Conservation (phyloP, 2,888 invertebrate species). For the Dioctria linearis region DNA sequence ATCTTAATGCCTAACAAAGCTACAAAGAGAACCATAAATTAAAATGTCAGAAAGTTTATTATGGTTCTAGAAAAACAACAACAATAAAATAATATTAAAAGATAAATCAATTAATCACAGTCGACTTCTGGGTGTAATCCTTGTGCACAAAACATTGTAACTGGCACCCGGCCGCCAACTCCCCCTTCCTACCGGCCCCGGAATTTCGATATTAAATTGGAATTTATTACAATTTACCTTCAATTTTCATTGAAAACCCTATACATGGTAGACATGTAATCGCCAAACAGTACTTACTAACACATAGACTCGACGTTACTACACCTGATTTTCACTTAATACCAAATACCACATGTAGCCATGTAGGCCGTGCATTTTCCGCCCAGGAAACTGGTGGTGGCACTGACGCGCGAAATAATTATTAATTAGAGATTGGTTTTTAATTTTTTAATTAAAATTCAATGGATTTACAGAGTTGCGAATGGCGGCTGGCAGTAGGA, state of each 20-base stretch:
- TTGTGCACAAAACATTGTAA: background rate
- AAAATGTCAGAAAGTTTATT: constrained; percentile 47
- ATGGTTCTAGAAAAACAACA: constrained; percentile 26
- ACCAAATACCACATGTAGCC: constrained; percentile 5
- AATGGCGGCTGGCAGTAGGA: background rate
- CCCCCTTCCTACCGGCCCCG: background rate
- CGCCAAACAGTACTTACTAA: background rate
- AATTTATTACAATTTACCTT: constrained; percentile 52
- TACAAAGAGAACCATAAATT: constrained; percentile 27
- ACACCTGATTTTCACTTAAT: constrained; percentile 43
- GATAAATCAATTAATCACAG: constrained; percentile 49
- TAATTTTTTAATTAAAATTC: constrained; percentile 59
- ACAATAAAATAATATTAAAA: constrained; percentile 38
- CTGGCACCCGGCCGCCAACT: background rate
- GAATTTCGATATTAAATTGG: constrained; percentile 47
- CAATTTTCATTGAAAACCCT: constrained; percentile 44
- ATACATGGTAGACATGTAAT: constrained; percentile 11
- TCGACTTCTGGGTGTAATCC: constrained; percentile 15
- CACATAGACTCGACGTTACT: constrained; percentile 16
- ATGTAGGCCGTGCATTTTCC: background rate
- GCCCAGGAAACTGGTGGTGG: constrained; percentile 7
- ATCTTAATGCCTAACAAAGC: background rate
- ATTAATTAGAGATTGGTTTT: constrained; percentile 59
- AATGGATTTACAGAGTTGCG: constrained; percentile 55
- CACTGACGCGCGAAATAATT: constrained; percentile 53